Percentiles rank a stretch among this genome's conserved stretches.
Conservation (phyloP, 2,797 vertebrate genomes). For the Rhinophrynus dorsalis region DNA sequence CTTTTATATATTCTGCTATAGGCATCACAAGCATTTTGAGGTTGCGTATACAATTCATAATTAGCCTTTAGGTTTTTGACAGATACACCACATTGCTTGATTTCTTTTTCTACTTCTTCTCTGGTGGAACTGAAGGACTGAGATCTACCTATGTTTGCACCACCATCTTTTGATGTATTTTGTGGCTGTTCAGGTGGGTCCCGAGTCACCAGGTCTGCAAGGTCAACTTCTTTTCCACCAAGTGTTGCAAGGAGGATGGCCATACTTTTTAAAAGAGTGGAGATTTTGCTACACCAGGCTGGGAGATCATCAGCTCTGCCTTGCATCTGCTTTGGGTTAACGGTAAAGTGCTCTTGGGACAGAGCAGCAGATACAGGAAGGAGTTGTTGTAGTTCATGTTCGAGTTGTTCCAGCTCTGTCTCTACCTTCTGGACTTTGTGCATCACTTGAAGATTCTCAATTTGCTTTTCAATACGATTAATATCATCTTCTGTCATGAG, state of each 20-base stretch:
- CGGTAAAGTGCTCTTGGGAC: constrained; percentile 75
- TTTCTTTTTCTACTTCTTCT: constrained; percentile 86
- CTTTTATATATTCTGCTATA: constrained; percentile 72
- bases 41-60: constrained; percentile 79
- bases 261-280: constrained; percentile 79
- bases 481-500: constrained; percentile 90
- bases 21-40: constrained; percentile 51
- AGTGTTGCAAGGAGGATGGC: constrained; percentile 78
- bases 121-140: constrained; percentile 85
- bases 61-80: constrained; percentile 90
- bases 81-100: constrained; percentile 89
- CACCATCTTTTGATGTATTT: constrained; percentile 49
- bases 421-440: constrained; percentile 85
- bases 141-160: constrained; percentile 76
- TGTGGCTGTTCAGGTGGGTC: constrained; percentile 63
- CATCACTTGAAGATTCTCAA: constrained; percentile 93
- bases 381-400: constrained; percentile 82
- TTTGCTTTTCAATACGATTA: constrained; percentile 87
- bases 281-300: constrained; percentile 83
- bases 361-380: constrained; percentile 76
- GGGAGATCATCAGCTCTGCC: constrained; percentile 82
- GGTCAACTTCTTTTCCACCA: constrained; percentile 76
- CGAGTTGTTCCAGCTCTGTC: constrained; percentile 78
- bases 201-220: constrained; percentile 75
- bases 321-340: constrained; percentile 82